phyloP scores from a whole-genome alignment of 2,113 vertebrate genomes.

The Malurus melanocephalus region DNA sequence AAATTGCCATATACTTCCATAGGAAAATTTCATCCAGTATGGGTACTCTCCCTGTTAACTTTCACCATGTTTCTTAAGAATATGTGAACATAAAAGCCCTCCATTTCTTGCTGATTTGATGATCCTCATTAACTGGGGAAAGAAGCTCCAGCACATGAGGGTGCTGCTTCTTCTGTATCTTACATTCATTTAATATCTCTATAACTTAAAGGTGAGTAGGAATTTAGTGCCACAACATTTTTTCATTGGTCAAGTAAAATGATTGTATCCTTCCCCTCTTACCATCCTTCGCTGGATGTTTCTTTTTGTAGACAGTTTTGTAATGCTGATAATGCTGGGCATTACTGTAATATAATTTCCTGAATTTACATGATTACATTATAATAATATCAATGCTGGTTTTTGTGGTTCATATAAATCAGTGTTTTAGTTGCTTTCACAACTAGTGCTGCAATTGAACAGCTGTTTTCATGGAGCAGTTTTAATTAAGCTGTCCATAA shows the following conservation, averaged over 20 bases:
- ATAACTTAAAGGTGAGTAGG: background rate
- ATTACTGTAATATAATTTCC: background rate
- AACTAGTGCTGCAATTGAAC: conserved; percentile 18
- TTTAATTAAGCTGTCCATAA: conserved; percentile 51
- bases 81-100: background rate
- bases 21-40: background rate
- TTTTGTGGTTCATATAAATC: conserved; percentile 33
- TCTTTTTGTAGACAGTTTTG: background rate
- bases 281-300: background rate
- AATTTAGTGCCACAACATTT: background rate
- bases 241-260: background rate
- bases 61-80: background rate
- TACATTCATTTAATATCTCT: background rate
- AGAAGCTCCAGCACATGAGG: background rate
- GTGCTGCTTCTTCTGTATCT: background rate
- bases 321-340: background rate
- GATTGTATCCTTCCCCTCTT: background rate
- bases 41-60: background rate
- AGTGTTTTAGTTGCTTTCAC: conserved; percentile 35
- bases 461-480: conserved; percentile 30
- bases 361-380: conserved; percentile 21
- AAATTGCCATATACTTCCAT: background rate
- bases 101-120: background rate
- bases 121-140: background rate
- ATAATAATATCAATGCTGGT: conserved; percentile 1